A percentile compares a stretch with the other conserved stretches of the same genome.
phyloP scores from a whole-genome alignment of 2,888 invertebrate species.

The Hirtodrosophila duncani region DNA sequence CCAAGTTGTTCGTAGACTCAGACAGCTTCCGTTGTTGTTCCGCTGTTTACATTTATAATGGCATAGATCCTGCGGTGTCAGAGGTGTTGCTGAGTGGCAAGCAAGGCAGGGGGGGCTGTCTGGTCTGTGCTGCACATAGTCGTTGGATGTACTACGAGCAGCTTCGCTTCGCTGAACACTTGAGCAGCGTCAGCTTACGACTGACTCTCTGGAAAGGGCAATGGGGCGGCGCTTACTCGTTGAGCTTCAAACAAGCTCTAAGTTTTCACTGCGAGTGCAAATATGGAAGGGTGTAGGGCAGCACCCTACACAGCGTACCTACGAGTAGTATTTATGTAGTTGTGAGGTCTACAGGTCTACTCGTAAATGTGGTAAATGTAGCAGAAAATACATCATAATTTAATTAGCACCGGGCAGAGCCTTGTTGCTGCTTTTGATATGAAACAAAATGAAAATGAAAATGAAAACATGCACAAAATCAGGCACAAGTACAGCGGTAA shows the following conservation, averaged over 20 bases:
- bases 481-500: no score
- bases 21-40: conserved; percentile 65
- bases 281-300: no score
- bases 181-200: conserved; percentile 26
- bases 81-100: not conserved
- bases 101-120: conserved; percentile 2
- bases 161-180: conserved; percentile 59
- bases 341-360: no score
- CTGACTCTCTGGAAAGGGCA: not conserved
- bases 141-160: conserved; percentile 47
- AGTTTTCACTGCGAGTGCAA: no score
- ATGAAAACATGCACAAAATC: not conserved
- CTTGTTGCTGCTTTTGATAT: conserved; percentile 34
- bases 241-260: no score
- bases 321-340: no score
- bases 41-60: conserved; percentile 1
- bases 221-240: no score
- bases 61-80: not conserved
- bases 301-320: no score
- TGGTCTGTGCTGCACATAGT: conserved; percentile 9
- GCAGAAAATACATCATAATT: conserved; percentile 66
- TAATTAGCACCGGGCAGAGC: conserved; percentile 61
- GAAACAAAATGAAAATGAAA: not conserved
- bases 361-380: conserved; percentile 53
- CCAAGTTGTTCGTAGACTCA: no score